These are phyloP conservation scores for Priocnemis perturbator DNA, from an alignment of 2,888 invertebrate genomes.

Conservation along the genomic window DNA sequence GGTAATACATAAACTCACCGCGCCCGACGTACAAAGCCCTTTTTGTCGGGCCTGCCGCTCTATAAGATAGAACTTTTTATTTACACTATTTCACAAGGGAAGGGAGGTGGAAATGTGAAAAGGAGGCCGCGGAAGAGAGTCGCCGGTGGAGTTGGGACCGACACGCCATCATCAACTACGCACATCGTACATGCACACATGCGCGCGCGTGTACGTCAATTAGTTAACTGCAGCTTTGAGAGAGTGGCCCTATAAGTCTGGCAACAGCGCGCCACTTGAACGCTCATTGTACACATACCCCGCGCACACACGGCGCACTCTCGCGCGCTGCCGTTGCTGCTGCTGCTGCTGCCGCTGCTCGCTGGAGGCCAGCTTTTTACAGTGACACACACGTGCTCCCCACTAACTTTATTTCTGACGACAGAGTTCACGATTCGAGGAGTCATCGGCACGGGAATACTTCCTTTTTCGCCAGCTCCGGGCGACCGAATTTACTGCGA, in stretches of 20 bases:
- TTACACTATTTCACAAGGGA: too few species aligned
- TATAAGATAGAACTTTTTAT: too few species aligned
- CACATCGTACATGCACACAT: too few species aligned
- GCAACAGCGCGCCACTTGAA: constrained; percentile 49
- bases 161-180: too few species aligned
- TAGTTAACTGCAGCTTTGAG: constrained; percentile 29
- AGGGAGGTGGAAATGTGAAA: too few species aligned
- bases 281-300: constrained; percentile 39
- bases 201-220: constrained; percentile 22
- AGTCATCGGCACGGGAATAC: constrained; percentile 54
- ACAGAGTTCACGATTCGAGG: constrained; percentile 49
- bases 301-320: neutral
- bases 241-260: constrained; percentile 41
- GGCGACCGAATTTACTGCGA: constrained; percentile 49
- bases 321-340: neutral
- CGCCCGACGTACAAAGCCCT: too few species aligned
- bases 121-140: too few species aligned
- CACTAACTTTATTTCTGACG: constrained; percentile 54
- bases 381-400: constrained; percentile 47
- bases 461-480: constrained; percentile 47
- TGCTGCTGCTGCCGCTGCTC: neutral
- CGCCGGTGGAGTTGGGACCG: too few species aligned
- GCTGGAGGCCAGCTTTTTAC: constrained; percentile 42
- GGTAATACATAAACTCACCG: too few species aligned
- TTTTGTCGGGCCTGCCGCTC: too few species aligned